Evolutionary conservation across 1,140 invertebrate genomes (phyloP).

Genomic region (Temnothorax nylanderi): DNA sequence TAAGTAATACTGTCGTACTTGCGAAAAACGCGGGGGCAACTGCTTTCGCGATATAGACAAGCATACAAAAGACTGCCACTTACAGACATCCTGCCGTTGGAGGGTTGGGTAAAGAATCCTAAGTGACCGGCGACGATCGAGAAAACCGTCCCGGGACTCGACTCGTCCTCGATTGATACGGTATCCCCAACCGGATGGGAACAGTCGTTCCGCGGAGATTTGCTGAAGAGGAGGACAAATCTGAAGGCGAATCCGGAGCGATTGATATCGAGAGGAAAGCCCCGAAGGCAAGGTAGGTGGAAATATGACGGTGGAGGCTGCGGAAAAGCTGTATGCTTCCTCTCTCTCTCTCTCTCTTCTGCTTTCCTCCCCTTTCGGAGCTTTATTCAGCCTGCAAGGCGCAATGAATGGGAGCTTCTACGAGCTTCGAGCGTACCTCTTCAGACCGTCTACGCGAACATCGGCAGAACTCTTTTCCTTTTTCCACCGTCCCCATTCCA

Average conservation of each 20-base stretch:
- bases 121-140: constrained; percentile 42
- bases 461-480: constrained; percentile 45
- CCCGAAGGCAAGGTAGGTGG: constrained; percentile 47
- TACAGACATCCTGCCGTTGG: not conserved
- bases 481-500: not conserved
- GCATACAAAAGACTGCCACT: constrained; percentile 7
- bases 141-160: constrained; percentile 40
- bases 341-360: constrained; percentile 4
- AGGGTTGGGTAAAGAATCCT: constrained; percentile 29
- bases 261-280: constrained; percentile 64
- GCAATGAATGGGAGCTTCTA: constrained; percentile 64
- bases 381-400: constrained; percentile 64
- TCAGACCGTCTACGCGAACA: constrained; percentile 46
- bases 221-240: constrained; percentile 64
- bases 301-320: constrained; percentile 47
- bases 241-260: constrained; percentile 57
- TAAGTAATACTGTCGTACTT: not conserved
- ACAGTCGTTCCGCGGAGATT: constrained; percentile 60
- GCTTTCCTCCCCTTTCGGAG: not conserved
- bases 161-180: constrained; percentile 53
- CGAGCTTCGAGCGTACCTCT: constrained; percentile 49
- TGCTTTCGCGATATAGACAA: not conserved
- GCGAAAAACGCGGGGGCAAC: not conserved
- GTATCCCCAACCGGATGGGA: constrained; percentile 53
- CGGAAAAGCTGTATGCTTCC: constrained; percentile 37